phyloP scores from a whole-genome alignment of 2,113 vertebrate genomes.

The Nannospalax galili region DNA sequence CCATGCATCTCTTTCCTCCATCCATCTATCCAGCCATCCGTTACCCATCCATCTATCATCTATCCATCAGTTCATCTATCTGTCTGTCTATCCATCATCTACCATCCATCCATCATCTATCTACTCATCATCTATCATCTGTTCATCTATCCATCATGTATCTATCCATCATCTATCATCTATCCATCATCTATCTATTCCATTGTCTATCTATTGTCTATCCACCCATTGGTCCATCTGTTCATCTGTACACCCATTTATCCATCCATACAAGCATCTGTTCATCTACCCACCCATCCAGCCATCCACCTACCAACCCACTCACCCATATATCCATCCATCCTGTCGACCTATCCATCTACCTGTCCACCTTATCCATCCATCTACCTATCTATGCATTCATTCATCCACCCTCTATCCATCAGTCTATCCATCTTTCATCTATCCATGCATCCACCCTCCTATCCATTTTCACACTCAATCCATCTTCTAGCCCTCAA shows the following conservation, averaged over 20 bases:
- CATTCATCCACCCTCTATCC: not conserved
- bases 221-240: accelerated
- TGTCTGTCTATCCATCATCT: accelerated
- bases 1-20: accelerated
- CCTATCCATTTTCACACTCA: too few species aligned
- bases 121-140: accelerated
- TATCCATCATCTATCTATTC: not conserved
- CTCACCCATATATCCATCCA: too few species aligned
- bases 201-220: too few species aligned
- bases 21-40: accelerated
- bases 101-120: accelerated
- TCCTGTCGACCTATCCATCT: not conserved
- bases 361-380: too few species aligned
- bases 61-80: accelerated
- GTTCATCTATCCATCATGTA: too few species aligned
- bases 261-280: too few species aligned
- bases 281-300: not conserved
- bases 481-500: too few species aligned
- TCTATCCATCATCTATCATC: not conserved
- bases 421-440: too few species aligned
- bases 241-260: accelerated
- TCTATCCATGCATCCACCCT: too few species aligned
- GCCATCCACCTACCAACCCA: accelerated
- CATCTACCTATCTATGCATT: too few species aligned
- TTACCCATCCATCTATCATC: too few species aligned